Evolutionary conservation across 2,888 invertebrate species (phyloP).

Genomic region (Pandemis cinnamomeana): DNA sequence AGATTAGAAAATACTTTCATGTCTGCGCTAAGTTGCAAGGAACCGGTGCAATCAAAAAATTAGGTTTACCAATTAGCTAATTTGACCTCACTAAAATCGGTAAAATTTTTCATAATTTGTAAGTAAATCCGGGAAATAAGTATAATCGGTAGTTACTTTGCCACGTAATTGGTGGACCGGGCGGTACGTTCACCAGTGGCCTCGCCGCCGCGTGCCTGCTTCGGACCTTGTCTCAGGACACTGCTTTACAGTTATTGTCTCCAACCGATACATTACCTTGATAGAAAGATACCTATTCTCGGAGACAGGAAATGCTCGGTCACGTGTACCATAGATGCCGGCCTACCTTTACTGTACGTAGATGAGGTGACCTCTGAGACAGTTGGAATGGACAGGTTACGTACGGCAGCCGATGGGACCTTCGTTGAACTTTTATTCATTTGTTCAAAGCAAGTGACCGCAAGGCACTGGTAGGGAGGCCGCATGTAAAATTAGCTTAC

Average conservation of each 20-base stretch:
- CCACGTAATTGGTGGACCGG: conserved; percentile 43
- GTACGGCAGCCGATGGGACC: conserved; percentile 10
- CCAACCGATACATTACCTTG: conserved; percentile 41
- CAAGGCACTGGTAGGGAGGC: background rate
- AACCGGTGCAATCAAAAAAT: background rate
- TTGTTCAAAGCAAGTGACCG: background rate
- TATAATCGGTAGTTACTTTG: conserved; percentile 9
- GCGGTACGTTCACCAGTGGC: conserved; percentile 76
- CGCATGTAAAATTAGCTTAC: background rate
- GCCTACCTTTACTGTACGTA: conserved; percentile 28
- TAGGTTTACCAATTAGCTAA: background rate
- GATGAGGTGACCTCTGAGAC: conserved; percentile 26
- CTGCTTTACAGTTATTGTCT: conserved; percentile 56
- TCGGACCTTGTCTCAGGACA: conserved; percentile 74
- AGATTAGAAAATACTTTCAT: background rate
- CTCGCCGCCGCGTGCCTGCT: conserved; percentile 62
- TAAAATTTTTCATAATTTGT: conserved; percentile 1
- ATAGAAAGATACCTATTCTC: conserved; percentile 47
- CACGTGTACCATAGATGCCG: conserved; percentile 28
- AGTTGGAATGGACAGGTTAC: conserved; percentile 23
- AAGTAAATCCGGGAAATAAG: conserved; percentile 20
- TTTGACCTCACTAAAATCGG: background rate
- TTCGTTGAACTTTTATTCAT: conserved; percentile 17
- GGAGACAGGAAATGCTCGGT: conserved; percentile 32
- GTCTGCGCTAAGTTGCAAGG: background rate